A percentile compares a stretch with the other conserved stretches of the same genome.
These are phyloP conservation scores for Subacronicta megacephala DNA, from an alignment of 2,888 invertebrate genomes.

Conservation along the genomic window DNA sequence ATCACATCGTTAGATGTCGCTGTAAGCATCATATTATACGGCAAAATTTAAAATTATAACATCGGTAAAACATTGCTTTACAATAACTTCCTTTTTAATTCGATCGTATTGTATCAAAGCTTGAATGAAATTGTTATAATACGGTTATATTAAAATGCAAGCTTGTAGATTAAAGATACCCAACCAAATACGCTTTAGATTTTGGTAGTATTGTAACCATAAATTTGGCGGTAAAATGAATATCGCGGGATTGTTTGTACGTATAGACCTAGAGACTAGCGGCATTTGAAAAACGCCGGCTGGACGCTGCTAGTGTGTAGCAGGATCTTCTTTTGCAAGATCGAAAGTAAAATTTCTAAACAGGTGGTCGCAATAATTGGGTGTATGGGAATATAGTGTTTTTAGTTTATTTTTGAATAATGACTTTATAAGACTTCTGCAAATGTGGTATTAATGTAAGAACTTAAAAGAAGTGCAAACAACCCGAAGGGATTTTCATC, in stretches of 20 bases:
- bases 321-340: constrained; percentile 40
- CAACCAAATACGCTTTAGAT: neutral
- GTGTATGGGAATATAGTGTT: constrained; percentile 9
- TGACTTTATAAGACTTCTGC: constrained; percentile 1
- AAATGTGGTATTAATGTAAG: constrained; percentile 46
- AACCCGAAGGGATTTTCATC: constrained; percentile 34
- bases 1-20: constrained; percentile 34
- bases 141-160: constrained; percentile 25
- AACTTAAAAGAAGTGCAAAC: constrained; percentile 28
- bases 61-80: neutral
- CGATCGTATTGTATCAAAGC: constrained; percentile 13
- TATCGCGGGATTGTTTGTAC: constrained; percentile 48
- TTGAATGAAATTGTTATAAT: constrained; percentile 25
- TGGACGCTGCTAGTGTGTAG: constrained; percentile 57
- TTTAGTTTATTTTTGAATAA: constrained; percentile 7
- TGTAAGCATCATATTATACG: constrained; percentile 11
- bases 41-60: constrained; percentile 10
- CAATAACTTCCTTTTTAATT: constrained; percentile 13
- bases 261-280: constrained; percentile 6
- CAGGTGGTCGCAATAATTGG: constrained; percentile 39
- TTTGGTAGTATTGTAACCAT: constrained; percentile 15
- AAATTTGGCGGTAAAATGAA: constrained; percentile 66
- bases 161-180: neutral
- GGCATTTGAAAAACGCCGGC: constrained; percentile 72
- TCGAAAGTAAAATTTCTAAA: constrained; percentile 56